A percentile compares a stretch with the other conserved stretches of the same genome.
phyloP scores from a whole-genome alignment of 2,888 invertebrate species.

The Doris montereyensis region DNA sequence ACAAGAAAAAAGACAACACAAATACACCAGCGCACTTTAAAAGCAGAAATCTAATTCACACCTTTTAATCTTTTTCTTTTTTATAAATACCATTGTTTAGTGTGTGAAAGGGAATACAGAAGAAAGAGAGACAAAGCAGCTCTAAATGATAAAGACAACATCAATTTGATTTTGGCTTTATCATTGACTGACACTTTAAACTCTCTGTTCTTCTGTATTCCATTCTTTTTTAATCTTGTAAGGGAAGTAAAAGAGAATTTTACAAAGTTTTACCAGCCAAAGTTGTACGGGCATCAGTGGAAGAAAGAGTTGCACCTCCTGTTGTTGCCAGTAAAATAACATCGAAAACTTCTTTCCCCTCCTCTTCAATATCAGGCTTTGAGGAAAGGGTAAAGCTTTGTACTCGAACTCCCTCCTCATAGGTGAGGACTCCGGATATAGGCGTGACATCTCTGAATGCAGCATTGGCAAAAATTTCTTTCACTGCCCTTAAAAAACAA shows the following conservation, averaged over 20 bases:
- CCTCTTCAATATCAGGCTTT: conserved; percentile 66
- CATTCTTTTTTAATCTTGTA: too few relatives aligned
- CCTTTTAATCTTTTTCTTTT: too few relatives aligned
- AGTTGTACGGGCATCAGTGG: conserved; percentile 54
- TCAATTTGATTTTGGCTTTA: too few relatives aligned
- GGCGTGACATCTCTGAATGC: conserved; percentile 60
- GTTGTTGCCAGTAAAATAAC: conserved; percentile 61
- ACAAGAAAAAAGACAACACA: too few relatives aligned
- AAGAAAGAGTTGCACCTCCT: conserved; percentile 65
- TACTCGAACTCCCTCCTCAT: conserved; percentile 47
- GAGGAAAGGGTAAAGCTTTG: conserved; percentile 53
- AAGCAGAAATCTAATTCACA: too few relatives aligned
- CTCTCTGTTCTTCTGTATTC: too few relatives aligned
- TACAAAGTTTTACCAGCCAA: conserved; percentile 61
- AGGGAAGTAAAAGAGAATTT: not conserved
- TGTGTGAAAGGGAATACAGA: too few relatives aligned
- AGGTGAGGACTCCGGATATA: conserved; percentile 65
- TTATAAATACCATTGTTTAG: too few relatives aligned
- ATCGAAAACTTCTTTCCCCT: conserved; percentile 66
- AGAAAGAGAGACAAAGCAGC: too few relatives aligned
- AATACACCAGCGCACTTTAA: too few relatives aligned
- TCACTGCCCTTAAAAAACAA: conserved; percentile 55
- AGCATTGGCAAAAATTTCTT: conserved; percentile 59
- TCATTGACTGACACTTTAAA: too few relatives aligned
- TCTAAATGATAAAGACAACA: too few relatives aligned